A percentile compares a stretch with the other conserved stretches of the same genome.
phyloP scores from a whole-genome alignment of 2,888 invertebrate genomes.

The Scaptomyza cyrtandrae region DNA sequence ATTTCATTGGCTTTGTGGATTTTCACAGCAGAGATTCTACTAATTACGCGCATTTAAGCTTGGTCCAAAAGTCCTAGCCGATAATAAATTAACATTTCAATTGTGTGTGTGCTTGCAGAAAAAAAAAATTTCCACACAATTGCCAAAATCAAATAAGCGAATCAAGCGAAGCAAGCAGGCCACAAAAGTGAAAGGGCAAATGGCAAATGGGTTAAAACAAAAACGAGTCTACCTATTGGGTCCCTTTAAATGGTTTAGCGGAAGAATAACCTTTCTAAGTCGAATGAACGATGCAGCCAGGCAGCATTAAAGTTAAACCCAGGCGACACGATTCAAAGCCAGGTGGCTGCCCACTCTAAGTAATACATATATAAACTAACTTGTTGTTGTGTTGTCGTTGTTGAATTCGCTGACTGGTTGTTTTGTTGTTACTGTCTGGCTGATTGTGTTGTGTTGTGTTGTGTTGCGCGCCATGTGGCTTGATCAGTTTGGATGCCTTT shows the following conservation, averaged over 20 bases:
- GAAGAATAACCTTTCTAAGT: slow-evolving; percentile 80
- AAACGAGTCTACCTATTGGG: slow-evolving; percentile 26
- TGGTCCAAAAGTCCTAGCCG: slow-evolving; percentile 48
- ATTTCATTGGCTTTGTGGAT: slow-evolving; percentile 45
- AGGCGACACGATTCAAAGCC: slow-evolving; percentile 64
- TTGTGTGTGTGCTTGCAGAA: slow-evolving; percentile 58
- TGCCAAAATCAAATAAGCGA: slow-evolving; percentile 43
- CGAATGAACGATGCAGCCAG: slow-evolving; percentile 22
- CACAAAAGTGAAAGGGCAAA: slow-evolving; percentile 77
- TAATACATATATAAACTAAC: slow-evolving; percentile 7
- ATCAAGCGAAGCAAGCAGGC: slow-evolving; percentile 1
- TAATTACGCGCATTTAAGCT: slow-evolving; percentile 58
- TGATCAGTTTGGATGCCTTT: slow-evolving; percentile 54
- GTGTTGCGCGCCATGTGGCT: slow-evolving; percentile 64
- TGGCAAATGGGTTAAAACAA: slow-evolving; percentile 10
- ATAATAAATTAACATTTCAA: slow-evolving; percentile 77
- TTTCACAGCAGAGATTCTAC: slow-evolving; percentile 24
- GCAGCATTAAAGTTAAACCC: slow-evolving; percentile 50
- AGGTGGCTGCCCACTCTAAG: slow-evolving; percentile 58
- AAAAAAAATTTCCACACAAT: slow-evolving; percentile 71
- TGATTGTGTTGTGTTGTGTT: slow-evolving; percentile 25
- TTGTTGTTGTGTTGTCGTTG: slow-evolving; percentile 36
- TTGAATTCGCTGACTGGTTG: neutral
- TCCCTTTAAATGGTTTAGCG: slow-evolving; percentile 78
- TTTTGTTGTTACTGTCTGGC: neutral